Evolutionary conservation across 2,888 invertebrate genomes (phyloP), one percentile per base, ranked within the genome.

Genomic region (Trichopoda pennipes): DNA sequence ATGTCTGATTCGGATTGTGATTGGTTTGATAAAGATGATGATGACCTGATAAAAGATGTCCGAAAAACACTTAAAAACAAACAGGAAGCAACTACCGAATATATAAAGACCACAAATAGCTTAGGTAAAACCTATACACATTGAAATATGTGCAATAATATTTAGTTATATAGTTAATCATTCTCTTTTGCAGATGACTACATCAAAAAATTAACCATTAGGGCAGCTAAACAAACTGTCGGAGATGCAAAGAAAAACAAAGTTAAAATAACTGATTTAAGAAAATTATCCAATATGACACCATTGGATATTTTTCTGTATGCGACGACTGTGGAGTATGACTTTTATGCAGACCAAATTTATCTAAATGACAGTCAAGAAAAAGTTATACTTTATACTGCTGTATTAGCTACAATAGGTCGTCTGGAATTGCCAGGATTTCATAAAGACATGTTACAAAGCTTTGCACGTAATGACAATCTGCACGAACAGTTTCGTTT

Each of bases 21-120:
- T 85, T 91, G 91, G 91, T 91, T 91, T 44, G 87, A 87, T 14
- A 89, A 90, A 74, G 91, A 91, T 69, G 89, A 90, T 60, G 88
- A 91, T 23, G 88, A 90, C 17, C 84, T 91, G 49, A 86, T 89
- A 2, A 84, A 88, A 69, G 86, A 85, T 56, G 84, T 90, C 12
- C 81, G 84, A 16, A 38, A 84, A 85, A 60, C 74, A 44, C 28
- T 77, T 21, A 76, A 81, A 61, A 42, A 84, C 70, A 44, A 79
- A 75, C 53, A 70, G 64, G 12, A 80, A 69, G 75, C 82, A 32
- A 47, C 47, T 28, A 70, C 53, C 12, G 66, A 85, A 64, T 76
- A 81, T 56, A 85, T 85, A 12, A 84, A 76, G 17, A 58, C 80
- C 35, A 70, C 84, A 42, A 84, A 85, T 72, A 70, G 63, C 2